Percentiles rank a stretch among this genome's conserved stretches.
These are phyloP conservation scores for Dryomyza anilis DNA, from an alignment of 2,888 invertebrate genomes.

Conservation along the genomic window DNA sequence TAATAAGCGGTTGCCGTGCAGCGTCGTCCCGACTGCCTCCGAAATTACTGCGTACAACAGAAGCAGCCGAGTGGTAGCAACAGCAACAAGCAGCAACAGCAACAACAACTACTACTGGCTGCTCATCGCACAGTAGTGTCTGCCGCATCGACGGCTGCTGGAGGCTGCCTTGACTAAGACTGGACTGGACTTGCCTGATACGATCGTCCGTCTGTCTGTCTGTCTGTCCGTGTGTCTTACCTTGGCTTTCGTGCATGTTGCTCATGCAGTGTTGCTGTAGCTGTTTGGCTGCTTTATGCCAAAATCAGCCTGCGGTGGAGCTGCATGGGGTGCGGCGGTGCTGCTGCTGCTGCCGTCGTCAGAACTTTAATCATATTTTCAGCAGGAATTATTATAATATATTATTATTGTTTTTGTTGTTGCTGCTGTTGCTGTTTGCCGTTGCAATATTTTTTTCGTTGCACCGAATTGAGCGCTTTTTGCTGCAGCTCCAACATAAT, in stretches of 20 bases:
- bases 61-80: slow-evolving; percentile 48
- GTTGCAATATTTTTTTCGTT: not conserved
- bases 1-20: slow-evolving; percentile 56
- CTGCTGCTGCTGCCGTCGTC: slow-evolving; percentile 37
- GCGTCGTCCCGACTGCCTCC: slow-evolving; percentile 46
- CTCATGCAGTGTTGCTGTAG: not conserved
- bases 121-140: slow-evolving; percentile 47
- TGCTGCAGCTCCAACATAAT: slow-evolving; percentile 6
- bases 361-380: slow-evolving; percentile 55
- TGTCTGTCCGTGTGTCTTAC: slow-evolving; percentile 3
- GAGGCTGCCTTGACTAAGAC: slow-evolving; percentile 24
- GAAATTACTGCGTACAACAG: slow-evolving; percentile 63
- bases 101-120: slow-evolving; percentile 53
- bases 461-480: not conserved
- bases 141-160: slow-evolving; percentile 13
- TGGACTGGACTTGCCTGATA: slow-evolving; percentile 2
- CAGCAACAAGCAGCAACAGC: slow-evolving; percentile 18
- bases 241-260: not conserved
- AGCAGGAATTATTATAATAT: slow-evolving; percentile 50
- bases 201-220: slow-evolving; percentile 10
- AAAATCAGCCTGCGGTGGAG: not conserved
- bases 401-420: slow-evolving; percentile 29
- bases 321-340: not conserved
- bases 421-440: slow-evolving; percentile 12
- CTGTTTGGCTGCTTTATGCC: not conserved